Evolutionary conservation across 1,140 invertebrate genomes (phyloP), one percentile per base, ranked within the genome.

Genomic region (Scaptodrosophila lebanonensis): DNA sequence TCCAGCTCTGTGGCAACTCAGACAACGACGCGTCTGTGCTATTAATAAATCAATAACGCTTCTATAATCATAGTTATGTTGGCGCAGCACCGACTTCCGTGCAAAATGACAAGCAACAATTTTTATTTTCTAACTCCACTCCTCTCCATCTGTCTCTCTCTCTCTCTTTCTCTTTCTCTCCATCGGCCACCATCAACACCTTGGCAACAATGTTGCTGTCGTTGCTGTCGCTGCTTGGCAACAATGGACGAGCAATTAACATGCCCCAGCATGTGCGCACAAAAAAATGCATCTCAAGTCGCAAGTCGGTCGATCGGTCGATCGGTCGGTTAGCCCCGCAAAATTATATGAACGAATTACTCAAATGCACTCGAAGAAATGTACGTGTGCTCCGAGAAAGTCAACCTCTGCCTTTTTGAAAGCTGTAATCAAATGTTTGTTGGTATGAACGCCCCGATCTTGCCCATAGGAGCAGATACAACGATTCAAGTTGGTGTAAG

Each of bases 11-110:
- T 33, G 3, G 8, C 8, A 33, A n/a, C 8, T 8, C 47, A 54
- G 49, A 58, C 59, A 79, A 60, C 69, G 76, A 33, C 5, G 22
- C 22, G 3, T 8, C 22, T 8, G 5, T 33, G 32, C 32, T 53
- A 79, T 79, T 79, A 82, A 82, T 82, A 79, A 79, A 79, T 79
- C 75, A 79, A 79, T 79, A 79, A 79, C 63, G 71, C 64, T 64
- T 68, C 66, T 66, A 75, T 76, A 73, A 71, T 60, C 61, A 63
- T 64, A 67, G 47, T 52, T 44, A 1, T 7, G 25, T 20, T 6
- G 27, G 12, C 12, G 17, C 29, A 32, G 44, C 16, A 15, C 67
- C 59, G 42, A 66, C 66, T 82, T 82, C 75, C 75, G 38, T 43
- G 57, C 57, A 79, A n/a, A 13, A 51, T 77, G 75, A 82, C 75